Percentiles rank a stretch among this genome's conserved stretches.
These are phyloP conservation scores for Diuraphis noxia DNA, from an alignment of 1,140 invertebrate genomes.

Conservation along the genomic window DNA sequence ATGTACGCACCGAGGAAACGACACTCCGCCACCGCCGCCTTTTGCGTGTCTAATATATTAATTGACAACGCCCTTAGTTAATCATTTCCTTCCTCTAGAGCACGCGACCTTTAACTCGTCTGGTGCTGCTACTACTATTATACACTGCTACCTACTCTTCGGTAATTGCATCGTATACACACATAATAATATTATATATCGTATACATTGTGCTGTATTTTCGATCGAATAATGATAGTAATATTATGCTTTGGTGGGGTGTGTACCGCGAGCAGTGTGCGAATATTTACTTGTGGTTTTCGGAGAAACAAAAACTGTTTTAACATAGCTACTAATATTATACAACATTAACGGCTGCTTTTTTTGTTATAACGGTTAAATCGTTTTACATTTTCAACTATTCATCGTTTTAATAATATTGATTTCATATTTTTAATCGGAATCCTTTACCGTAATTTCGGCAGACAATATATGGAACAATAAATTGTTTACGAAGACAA, in stretches of 20 bases:
- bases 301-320: neutral
- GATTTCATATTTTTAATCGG: neutral
- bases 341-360: neutral
- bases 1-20: slow-evolving; percentile 12
- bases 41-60: slow-evolving; percentile 38
- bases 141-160: neutral
- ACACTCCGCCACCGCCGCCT: neutral
- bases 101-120: slow-evolving; percentile 42
- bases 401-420: neutral
- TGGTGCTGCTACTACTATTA: neutral
- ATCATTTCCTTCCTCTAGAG: slow-evolving; percentile 22
- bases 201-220: neutral
- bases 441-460: neutral
- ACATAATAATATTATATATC: neutral
- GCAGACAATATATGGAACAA: neutral
- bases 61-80: slow-evolving; percentile 44
- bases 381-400: neutral
- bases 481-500: neutral
- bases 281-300: neutral
- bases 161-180: neutral
- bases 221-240: neutral
- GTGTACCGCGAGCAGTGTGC: neutral
- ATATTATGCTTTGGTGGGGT: neutral
- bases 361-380: too few relatives aligned
- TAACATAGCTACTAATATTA: neutral